Evolutionary conservation across 2,888 invertebrate genomes (phyloP), one percentile per base, ranked within the genome.

Genomic region (Venusia cambrica): DNA sequence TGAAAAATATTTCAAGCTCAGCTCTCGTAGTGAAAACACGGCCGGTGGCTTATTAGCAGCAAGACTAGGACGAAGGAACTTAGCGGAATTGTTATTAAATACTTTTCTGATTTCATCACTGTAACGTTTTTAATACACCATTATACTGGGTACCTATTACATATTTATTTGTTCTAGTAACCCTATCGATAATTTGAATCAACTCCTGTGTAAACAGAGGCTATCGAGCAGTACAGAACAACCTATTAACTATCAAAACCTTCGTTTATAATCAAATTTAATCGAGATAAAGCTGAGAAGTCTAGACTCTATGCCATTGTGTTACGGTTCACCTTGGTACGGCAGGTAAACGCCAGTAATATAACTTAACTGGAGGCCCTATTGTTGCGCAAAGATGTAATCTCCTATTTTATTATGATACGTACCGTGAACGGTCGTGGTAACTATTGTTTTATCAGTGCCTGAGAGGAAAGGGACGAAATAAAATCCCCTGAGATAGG

Each of bases 341-440:
- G 56, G 14, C 28, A 9, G 1, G 26, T 11, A 18, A 27, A 50
- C 70, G 66, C 66, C 65, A 64, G 66, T 72, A 66, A 73, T 75
- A 74, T 77, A 73, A 73, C 73, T 72, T 77, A 73, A 73, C 73
- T 72, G 64, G 68, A 68, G 73, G 69, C 73, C 73, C 74, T 75
- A 80, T 78, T 81, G 81, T 80, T 77, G 78, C 74, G 76, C 74
- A 68, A 78, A 80, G 81, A 81, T 81, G 76, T 80, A 77, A 81
- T 81, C 81, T 81, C 75, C 75, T 77, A 79, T 78, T 80, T 79
- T 79, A 78, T 79, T 80, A 77, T 80, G n/a, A n/a, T n/a, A n/a
- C n/a, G n/a, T n/a, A n/a, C n/a, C n/a, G n/a, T n/a, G n/a, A n/a
- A n/a, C n/a, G n/a, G n/a, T n/a, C n/a, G n/a, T n/a, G n/a, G n/a